A percentile compares a stretch with the other conserved stretches of the same genome.
phyloP scores from a whole-genome alignment of 1,140 invertebrate species.

The Camponotus floridanus region DNA sequence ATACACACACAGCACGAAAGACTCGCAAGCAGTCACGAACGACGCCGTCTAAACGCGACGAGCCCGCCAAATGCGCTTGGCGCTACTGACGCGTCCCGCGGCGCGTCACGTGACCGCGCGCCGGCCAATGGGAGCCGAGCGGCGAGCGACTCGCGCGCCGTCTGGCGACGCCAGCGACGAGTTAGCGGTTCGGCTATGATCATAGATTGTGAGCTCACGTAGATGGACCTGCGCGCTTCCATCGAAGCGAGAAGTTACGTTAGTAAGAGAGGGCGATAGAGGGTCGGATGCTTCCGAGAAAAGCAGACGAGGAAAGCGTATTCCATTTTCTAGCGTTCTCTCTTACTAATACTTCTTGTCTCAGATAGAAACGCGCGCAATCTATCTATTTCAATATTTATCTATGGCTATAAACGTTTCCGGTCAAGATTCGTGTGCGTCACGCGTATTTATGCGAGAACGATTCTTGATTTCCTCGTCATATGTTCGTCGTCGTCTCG shows the following conservation, averaged over 20 bases:
- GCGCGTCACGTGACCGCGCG: conserved; percentile 76
- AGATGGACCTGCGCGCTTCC: no score
- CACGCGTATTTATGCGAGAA: not conserved
- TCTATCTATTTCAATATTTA: no score
- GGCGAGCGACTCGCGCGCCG: not conserved
- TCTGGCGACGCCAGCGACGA: not conserved
- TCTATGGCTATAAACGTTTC: not conserved
- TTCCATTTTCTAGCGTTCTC: no score
- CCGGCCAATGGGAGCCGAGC: conserved; percentile 71
- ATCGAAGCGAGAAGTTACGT: no score
- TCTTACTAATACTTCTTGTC: no score
- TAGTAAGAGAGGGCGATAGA: no score
- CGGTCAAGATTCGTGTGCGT: not conserved
- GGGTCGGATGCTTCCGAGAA: no score
- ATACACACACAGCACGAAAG: conserved; percentile 77
- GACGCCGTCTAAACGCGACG: conserved; percentile 80
- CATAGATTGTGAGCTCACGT: no score
- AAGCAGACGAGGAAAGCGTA: no score
- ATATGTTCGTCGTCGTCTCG: not conserved
- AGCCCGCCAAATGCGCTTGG: conserved; percentile 84
- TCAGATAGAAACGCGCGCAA: no score
- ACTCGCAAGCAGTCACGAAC: conserved; percentile 77
- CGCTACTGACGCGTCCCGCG: conserved; percentile 77
- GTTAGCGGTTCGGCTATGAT: not conserved
- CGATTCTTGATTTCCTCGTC: not conserved